These are phyloP conservation scores for Prietella phreatophila DNA, from an alignment of 2,113 vertebrate species.

Conservation along the genomic window DNA sequence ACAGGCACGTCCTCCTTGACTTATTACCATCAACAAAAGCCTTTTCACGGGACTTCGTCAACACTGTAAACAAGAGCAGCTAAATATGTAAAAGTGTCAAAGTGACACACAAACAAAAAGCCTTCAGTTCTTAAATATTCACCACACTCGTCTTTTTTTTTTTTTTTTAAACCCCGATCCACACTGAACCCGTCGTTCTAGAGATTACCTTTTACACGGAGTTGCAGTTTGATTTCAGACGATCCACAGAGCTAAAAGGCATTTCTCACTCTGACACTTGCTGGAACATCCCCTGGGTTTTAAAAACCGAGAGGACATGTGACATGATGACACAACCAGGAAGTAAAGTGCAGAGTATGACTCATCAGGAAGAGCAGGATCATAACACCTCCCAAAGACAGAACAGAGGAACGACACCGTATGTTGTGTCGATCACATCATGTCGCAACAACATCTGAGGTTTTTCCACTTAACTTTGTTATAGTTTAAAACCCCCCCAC, in stretches of 20 bases:
- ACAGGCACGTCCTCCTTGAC: neutral
- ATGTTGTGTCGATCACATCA: neutral
- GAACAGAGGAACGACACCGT: conserved; percentile 3
- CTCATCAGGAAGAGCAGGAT: conserved; percentile 25
- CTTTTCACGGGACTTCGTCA: neutral
- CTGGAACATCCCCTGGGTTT: conserved; percentile 55
- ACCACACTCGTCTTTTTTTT: neutral
- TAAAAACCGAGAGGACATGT: conserved; percentile 50
- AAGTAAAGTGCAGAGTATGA: conserved; percentile 55
- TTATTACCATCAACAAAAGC: neutral
- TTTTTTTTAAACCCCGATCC: no score
- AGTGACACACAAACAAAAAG: neutral
- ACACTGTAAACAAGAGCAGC: neutral
- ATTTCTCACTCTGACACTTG: neutral
- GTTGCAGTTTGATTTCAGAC: neutral
- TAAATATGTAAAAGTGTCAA: neutral
- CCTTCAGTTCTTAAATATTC: no score
- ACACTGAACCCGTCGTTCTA: neutral
- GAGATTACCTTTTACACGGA: neutral
- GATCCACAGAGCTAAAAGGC: neutral
- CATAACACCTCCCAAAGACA: conserved; percentile 38
- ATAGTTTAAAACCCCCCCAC: no score
- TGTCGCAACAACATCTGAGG: neutral
- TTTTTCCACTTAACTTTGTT: neutral
- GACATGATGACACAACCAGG: conserved; percentile 68